Percentiles rank a stretch among this genome's conserved stretches.
Conservation (phyloP, 2,797 vertebrate species). For the Sebastes oblongus region DNA sequence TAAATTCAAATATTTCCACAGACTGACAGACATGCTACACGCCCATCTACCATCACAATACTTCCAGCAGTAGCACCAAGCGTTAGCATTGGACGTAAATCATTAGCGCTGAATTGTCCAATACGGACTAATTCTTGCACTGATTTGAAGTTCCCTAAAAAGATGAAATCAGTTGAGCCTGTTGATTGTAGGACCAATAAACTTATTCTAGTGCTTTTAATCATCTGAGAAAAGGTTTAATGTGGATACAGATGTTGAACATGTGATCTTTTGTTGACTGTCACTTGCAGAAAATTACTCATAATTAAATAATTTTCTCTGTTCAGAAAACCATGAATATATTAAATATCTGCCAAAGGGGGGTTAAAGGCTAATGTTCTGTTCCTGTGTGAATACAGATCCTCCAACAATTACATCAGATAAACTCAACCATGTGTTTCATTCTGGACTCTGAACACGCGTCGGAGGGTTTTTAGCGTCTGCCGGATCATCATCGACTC, state of each 20-base stretch:
- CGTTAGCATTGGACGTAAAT: background rate
- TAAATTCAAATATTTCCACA: no score
- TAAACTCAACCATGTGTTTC: background rate
- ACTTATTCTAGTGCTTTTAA: background rate
- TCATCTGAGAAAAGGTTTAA: background rate
- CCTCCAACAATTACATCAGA: background rate
- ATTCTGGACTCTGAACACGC: background rate
- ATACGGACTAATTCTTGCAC: background rate
- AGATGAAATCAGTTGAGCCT: background rate
- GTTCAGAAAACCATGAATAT: background rate
- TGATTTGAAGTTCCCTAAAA: background rate
- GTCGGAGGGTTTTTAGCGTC: background rate
- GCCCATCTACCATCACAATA: background rate
- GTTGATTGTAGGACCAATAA: background rate
- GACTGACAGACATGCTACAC: background rate
- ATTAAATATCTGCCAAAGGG: background rate
- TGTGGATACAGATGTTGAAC: background rate
- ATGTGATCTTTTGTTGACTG: background rate
- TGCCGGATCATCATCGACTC: background rate
- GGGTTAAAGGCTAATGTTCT: background rate
- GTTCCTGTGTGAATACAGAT: conserved; percentile 18
- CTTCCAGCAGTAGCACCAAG: background rate
- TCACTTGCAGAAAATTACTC: background rate
- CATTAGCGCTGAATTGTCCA: background rate
- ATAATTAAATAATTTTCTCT: background rate